phyloP scores from a whole-genome alignment of 1,140 invertebrate species.

The Eubasilissa regina region DNA sequence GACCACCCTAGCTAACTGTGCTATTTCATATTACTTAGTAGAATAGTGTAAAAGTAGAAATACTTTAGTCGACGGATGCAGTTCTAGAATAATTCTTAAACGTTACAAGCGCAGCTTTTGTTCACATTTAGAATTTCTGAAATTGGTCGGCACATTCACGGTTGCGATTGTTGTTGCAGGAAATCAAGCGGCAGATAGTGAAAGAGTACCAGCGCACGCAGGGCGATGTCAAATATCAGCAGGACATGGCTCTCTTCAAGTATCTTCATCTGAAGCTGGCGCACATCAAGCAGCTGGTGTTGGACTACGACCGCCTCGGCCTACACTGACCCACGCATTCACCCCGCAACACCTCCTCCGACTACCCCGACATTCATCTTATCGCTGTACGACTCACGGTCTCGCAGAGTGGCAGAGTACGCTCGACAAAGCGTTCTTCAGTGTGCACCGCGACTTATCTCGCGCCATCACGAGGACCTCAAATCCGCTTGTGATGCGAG shows the following conservation, averaged over 20 bases:
- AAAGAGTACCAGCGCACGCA: slow-evolving; percentile 86
- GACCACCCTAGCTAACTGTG: too few relatives aligned
- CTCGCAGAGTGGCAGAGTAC: too few relatives aligned
- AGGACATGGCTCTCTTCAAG: slow-evolving; percentile 83
- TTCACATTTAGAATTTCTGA: not conserved
- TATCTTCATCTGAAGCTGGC: slow-evolving; percentile 92
- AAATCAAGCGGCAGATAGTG: slow-evolving; percentile 83
- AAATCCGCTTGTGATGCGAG: too few relatives aligned
- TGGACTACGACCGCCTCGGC: slow-evolving; percentile 79
- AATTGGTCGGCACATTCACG: not conserved
- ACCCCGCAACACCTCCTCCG: slow-evolving; percentile 31
- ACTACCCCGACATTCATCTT: not conserved
- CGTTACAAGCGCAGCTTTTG: not conserved
- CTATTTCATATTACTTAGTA: not conserved
- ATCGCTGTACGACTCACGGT: not conserved
- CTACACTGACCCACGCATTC: slow-evolving; percentile 45
- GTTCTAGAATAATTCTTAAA: not conserved
- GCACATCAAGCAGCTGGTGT: slow-evolving; percentile 90
- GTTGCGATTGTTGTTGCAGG: slow-evolving; percentile 68
- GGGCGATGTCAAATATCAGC: slow-evolving; percentile 80
- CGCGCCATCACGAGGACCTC: too few relatives aligned
- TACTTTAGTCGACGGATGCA: not conserved
- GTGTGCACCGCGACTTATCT: too few relatives aligned
- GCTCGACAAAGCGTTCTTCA: too few relatives aligned
- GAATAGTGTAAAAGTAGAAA: not conserved